Percentiles rank a stretch among this genome's conserved stretches.
Evolutionary conservation across 2,888 invertebrate genomes (phyloP).

Genomic region (Encarsia formosa): DNA sequence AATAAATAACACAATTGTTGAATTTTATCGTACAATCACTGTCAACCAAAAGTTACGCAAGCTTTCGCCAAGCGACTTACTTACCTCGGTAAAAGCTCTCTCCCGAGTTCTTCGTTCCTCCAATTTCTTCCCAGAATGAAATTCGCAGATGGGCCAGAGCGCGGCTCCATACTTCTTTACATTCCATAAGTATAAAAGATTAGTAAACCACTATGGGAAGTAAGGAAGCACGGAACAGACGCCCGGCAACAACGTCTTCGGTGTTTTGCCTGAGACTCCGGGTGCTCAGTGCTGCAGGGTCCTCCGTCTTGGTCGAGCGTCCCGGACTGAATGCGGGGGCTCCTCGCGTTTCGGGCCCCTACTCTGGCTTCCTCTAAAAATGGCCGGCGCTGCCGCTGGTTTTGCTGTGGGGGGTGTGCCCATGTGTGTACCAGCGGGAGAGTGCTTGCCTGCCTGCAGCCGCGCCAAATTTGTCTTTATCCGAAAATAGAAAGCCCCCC

Average conservation of each 20-base stretch:
- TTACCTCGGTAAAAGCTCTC: too few species aligned
- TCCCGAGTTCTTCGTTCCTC: too few species aligned
- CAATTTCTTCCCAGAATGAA: too few species aligned
- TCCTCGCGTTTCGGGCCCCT: background rate
- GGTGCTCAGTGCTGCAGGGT: background rate
- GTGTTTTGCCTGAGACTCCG: too few species aligned
- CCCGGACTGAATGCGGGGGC: slow-evolving; percentile 24
- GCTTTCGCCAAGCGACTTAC: too few species aligned
- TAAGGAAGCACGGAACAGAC: slow-evolving; percentile 92
- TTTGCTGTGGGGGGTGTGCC: slow-evolving; percentile 12
- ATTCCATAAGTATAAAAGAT: slow-evolving; percentile 84
- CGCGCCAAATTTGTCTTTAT: slow-evolving; percentile 79
- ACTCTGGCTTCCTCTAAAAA: slow-evolving; percentile 47
- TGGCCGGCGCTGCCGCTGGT: slow-evolving; percentile 38
- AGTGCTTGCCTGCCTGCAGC: background rate
- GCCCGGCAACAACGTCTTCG: slow-evolving; percentile 48
- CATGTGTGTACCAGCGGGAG: slow-evolving; percentile 1
- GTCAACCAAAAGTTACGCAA: too few species aligned
- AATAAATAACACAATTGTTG: too few species aligned
- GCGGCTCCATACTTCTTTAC: slow-evolving; percentile 94
- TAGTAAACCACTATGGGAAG: slow-evolving; percentile 83
- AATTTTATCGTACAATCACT: too few species aligned
- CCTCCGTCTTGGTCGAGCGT: slow-evolving; percentile 14
- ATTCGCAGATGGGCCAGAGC: slow-evolving; percentile 17
- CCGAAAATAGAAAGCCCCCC: slow-evolving; percentile 57